Evolutionary conservation across 2,113 vertebrate genomes (phyloP).

Genomic region (Chionodraco myersi): DNA sequence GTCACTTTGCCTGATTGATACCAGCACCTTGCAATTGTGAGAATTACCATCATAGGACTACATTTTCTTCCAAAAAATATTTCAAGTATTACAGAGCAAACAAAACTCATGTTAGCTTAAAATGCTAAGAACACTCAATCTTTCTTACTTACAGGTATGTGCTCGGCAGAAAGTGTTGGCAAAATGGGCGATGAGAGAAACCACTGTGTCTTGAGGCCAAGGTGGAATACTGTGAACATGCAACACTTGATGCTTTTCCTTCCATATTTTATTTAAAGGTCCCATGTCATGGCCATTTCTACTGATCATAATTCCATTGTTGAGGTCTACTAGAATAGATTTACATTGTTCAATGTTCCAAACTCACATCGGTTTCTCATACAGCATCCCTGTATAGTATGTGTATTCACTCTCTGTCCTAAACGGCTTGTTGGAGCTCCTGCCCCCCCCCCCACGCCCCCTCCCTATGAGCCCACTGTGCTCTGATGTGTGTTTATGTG

Average conservation of each 20-base stretch:
- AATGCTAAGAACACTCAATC: constrained; percentile 26
- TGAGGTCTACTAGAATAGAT: too few species aligned
- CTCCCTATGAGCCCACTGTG: too few species aligned
- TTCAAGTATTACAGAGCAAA: constrained; percentile 3
- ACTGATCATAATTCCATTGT: too few species aligned
- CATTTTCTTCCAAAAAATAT: background rate
- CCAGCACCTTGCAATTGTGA: constrained; percentile 13
- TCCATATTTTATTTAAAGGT: background rate
- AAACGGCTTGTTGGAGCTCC: too few species aligned
- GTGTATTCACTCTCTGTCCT: too few species aligned
- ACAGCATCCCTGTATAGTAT: too few species aligned
- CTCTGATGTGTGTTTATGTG: too few species aligned
- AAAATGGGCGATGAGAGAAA: constrained; percentile 12
- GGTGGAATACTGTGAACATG: constrained; percentile 35
- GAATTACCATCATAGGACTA: background rate
- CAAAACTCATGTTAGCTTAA: constrained; percentile 28
- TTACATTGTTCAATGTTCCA: too few species aligned
- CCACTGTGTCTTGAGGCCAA: constrained; percentile 15
- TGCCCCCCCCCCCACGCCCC: too few species aligned
- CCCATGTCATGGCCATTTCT: too few species aligned
- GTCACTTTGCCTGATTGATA: constrained; percentile 32
- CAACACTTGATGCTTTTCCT: constrained; percentile 31
- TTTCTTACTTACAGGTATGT: constrained; percentile 30
- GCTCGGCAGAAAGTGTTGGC: constrained; percentile 21
- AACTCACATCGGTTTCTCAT: too few species aligned